Evolutionary conservation across 1,140 invertebrate species (phyloP), one percentile per base, ranked within the genome.

Genomic region (Archivesica marissinica): DNA sequence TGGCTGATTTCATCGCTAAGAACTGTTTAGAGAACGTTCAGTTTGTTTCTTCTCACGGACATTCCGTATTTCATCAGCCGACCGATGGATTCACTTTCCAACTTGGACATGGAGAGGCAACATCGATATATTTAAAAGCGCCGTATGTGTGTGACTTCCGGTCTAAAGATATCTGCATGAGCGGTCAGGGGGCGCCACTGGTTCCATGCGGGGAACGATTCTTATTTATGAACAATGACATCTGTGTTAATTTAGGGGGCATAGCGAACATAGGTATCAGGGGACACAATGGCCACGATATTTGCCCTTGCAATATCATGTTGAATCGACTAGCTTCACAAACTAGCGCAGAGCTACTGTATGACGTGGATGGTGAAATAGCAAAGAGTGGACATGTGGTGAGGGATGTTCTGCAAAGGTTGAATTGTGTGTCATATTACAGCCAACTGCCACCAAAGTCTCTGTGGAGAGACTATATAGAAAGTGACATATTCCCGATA

Each of bases 181-280:
- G 92, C n/a, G 93, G 93, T 17, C 91, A 93, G 68, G 93, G 92
- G 15, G 92, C 92, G 6, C 93, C 93, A 52, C 85, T 93, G 3
- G 92, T 92, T 0, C 89, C 92, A 0, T 87, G 82, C n/a, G 92
- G 90, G 0, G 92, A 93, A 54, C 88, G 85, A 23, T 91, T 87
- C 75, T 82, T 93, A 33, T 93, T 91, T 74, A 79, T 78, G 41
- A 52, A 89, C 11, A 86, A 88, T 38, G 91, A 91, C 35, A 85
- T 93, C 11, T 93, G 91, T 64, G 75, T 93, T 11, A 93, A 93
- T 86, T 87, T 93, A 23, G 92, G 93, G 9, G 93, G 93, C 11
- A 92, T 93, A 56, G 92, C 93, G n/a, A 92, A 92, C 72, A 88
- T 93, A 6, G 91, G 91, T 7, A 52, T 88, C 1, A 79, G 66